phyloP scores from a whole-genome alignment of 2,113 vertebrate species.

The Hyperopisus bebe region DNA sequence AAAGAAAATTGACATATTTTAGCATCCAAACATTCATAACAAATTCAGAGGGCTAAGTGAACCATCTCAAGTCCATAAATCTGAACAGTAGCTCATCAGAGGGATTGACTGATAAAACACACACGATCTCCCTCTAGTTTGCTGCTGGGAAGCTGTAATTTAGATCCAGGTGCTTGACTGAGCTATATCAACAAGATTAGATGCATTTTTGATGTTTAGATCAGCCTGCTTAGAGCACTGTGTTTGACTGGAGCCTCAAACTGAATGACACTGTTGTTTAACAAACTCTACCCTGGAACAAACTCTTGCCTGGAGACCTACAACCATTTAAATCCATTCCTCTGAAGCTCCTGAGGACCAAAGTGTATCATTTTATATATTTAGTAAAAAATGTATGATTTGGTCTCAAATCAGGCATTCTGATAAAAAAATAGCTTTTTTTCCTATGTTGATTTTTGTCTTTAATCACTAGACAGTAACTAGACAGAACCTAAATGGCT shows the following conservation, averaged over 20 bases:
- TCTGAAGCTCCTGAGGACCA: not conserved
- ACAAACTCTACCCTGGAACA: constrained; percentile 12
- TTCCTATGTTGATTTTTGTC: not conserved
- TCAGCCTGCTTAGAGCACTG: not conserved
- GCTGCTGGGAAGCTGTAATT: not conserved
- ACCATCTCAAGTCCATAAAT: not conserved
- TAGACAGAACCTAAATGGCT: not conserved
- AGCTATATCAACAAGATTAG: not conserved
- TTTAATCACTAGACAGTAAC: not conserved
- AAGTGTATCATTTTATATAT: not conserved
- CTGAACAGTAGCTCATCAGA: not conserved
- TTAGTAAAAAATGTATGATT: not conserved
- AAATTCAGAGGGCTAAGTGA: not conserved
- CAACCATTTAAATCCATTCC: constrained; percentile 4
- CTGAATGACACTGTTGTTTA: constrained; percentile 16
- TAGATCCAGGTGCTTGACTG: not conserved
- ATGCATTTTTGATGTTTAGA: constrained; percentile 7
- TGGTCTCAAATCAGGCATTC: not conserved
- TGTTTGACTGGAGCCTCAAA: not conserved
- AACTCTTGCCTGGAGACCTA: not conserved
- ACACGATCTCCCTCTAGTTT: not conserved
- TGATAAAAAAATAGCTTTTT: not conserved
- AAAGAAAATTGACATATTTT: not conserved
- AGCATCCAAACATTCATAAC: not conserved
- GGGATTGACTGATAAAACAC: not conserved